Base-by-base conservation (phyloP, 1,140 invertebrate species). In the Olivierus martensii region DNA sequence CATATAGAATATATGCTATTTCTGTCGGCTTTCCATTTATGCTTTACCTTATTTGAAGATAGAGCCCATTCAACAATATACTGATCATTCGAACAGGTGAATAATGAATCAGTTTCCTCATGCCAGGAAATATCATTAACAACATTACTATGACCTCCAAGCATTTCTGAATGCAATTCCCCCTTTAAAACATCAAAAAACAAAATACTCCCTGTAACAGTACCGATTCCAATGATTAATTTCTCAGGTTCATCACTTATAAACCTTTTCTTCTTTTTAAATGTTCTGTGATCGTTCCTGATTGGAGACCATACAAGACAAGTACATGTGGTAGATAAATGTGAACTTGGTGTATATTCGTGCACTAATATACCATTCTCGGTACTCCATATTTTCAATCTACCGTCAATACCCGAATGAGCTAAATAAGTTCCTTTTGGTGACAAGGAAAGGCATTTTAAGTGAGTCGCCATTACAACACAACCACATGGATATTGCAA, bases 311-410 rank as follows among this genome's bases (percentile, higher is more conserved):
- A 89, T 64, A 78, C 75, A 65, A 89, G 72, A 65, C 83, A 84
- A 42, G 80, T 80, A 63, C 82, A 86, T 4, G 81, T 80, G 1
- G 82, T 79, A 3, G 79, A 76, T 52, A 87, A 71, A 70, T 89
- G 84, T 7, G 83, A 73, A 68, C 84, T 82, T 18, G 85, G 83
- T 19, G 80, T 80, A 62, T 82, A 89, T 71, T 90, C 86, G 65
- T 85, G 82, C 65, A 82, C 83, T 2, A 89, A 69, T 28, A 75
- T 69, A 63, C 77, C 81, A 9, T 80, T 80, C 59, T 76, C 69
- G 37, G 84, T 83, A 59, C 89, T 82, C 82, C 82, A 90, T 68
- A 91, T 78, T 69, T 81, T 82, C 51, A 90, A 67, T 67, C 81
- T 80, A 42, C 86, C 85, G 66, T 87, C 83, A 18, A 73, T 71